phyloP scores from a whole-genome alignment of 2,797 vertebrate genomes.

The Scomberomorus guttatus region DNA sequence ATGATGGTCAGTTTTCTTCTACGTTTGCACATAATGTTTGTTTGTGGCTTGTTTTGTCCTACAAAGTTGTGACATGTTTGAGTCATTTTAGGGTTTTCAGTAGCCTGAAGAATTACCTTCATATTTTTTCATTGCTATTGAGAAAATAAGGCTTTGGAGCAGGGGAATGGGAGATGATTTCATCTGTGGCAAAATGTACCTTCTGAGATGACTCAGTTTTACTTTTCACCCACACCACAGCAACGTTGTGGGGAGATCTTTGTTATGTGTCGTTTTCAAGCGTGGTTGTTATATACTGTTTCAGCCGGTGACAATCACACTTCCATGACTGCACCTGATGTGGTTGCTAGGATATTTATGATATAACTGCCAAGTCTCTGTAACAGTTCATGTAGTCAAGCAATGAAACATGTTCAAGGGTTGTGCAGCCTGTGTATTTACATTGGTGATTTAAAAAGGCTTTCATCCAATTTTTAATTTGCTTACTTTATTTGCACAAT shows the following conservation, averaged over 20 bases:
- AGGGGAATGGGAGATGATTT: not conserved
- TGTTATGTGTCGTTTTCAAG: conserved; percentile 17
- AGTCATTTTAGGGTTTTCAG: not conserved
- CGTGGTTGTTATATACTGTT: not conserved
- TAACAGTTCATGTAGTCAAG: not conserved
- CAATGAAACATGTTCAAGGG: not conserved
- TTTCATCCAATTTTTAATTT: not conserved
- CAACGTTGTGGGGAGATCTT: conserved; percentile 1
- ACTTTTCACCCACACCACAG: conserved; percentile 24
- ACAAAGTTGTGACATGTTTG: not conserved
- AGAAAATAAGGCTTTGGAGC: not conserved
- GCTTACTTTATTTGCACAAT: not conserved
- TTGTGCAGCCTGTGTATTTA: not conserved
- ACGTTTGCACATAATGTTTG: not conserved
- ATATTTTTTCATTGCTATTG: not conserved
- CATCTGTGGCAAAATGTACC: conserved; percentile 8
- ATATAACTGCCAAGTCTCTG: not conserved
- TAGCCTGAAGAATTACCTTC: not conserved
- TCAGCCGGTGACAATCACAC: conserved; percentile 12
- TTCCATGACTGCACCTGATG: not conserved
- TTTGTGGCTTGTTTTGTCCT: not conserved
- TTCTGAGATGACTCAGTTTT: conserved; percentile 45
- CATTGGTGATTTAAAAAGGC: not conserved
- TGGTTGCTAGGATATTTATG: conserved; percentile 7
- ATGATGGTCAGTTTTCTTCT: not conserved